Conservation (phyloP, 2,888 invertebrate species). For the Nephrocerus scutellatus region DNA sequence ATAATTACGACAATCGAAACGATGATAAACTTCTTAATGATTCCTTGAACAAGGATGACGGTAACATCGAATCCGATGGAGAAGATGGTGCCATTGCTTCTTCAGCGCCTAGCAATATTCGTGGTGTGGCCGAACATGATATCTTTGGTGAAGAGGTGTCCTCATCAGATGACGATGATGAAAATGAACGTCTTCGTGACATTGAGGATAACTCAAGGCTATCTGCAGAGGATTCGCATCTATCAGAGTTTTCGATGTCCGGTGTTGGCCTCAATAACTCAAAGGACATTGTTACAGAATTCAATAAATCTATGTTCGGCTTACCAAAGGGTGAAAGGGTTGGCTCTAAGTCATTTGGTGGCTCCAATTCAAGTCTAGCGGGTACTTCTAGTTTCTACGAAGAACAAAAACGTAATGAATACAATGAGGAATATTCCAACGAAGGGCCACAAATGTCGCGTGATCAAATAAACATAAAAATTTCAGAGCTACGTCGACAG, state of each 20-base stretch:
- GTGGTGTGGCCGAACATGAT: conserved; percentile 63
- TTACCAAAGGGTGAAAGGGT: conserved; percentile 30
- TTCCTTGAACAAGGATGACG: conserved; percentile 34
- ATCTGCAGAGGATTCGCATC: conserved; percentile 64
- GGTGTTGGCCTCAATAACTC: conserved; percentile 33
- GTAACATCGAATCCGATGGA: conserved; percentile 41
- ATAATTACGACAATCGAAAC: conserved; percentile 36
- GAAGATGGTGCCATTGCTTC: conserved; percentile 37
- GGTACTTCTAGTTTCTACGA: conserved; percentile 39
- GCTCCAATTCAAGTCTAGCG: conserved; percentile 41
- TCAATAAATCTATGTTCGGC: conserved; percentile 42
- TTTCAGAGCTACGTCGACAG: conserved; percentile 66
- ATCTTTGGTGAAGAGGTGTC: conserved; percentile 91
- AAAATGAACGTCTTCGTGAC: conserved; percentile 61
- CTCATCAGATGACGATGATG: conserved; percentile 77
- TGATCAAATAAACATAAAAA: conserved; percentile 56
- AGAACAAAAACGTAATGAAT: conserved; percentile 36
- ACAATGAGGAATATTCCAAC: conserved; percentile 38
- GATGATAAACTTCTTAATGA: conserved; percentile 37
- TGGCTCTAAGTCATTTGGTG: conserved; percentile 28
- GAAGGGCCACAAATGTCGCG: conserved; percentile 42
- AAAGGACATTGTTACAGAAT: conserved; percentile 39
- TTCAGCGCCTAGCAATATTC: conserved; percentile 28
- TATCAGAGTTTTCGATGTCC: conserved; percentile 63
- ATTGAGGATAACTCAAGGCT: conserved; percentile 71